phyloP scores from a whole-genome alignment of 2,888 invertebrate species.

The Stratiomys singularior region DNA sequence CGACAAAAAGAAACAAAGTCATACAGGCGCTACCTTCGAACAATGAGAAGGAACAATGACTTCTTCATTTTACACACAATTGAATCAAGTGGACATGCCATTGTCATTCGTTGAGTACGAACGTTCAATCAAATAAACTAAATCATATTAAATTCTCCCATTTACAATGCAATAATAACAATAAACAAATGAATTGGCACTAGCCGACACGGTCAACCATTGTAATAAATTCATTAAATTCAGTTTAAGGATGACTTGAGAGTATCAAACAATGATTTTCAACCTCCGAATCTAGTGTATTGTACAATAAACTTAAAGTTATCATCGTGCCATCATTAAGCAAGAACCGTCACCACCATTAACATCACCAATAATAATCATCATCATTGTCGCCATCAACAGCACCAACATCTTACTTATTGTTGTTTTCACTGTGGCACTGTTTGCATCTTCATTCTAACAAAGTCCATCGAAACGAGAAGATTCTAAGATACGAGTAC shows the following conservation, averaged over 20 bases:
- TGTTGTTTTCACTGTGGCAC: not conserved
- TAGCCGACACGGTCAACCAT: slow-evolving; percentile 7
- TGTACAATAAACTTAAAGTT: not conserved
- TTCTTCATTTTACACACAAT: not conserved
- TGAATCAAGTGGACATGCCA: not conserved
- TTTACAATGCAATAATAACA: not conserved
- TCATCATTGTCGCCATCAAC: not conserved
- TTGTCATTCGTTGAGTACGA: not conserved
- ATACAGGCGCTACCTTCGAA: too few species aligned
- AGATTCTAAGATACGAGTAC: too few species aligned
- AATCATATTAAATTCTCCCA: slow-evolving; percentile 17
- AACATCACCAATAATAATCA: not conserved
- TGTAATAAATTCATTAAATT: slow-evolving; percentile 25
- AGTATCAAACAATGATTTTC: too few species aligned
- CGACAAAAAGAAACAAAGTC: too few species aligned
- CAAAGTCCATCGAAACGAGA: not conserved
- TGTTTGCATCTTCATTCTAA: not conserved
- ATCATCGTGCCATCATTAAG: not conserved
- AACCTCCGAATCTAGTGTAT: too few species aligned
- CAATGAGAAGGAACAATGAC: not conserved
- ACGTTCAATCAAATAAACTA: slow-evolving; percentile 16
- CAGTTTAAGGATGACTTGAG: not conserved
- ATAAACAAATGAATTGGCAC: slow-evolving; percentile 1
- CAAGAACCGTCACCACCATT: not conserved
- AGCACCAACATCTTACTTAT: not conserved